Conservation (phyloP, 2,797 vertebrate genomes). For the Propithecus perrieri region DNA sequence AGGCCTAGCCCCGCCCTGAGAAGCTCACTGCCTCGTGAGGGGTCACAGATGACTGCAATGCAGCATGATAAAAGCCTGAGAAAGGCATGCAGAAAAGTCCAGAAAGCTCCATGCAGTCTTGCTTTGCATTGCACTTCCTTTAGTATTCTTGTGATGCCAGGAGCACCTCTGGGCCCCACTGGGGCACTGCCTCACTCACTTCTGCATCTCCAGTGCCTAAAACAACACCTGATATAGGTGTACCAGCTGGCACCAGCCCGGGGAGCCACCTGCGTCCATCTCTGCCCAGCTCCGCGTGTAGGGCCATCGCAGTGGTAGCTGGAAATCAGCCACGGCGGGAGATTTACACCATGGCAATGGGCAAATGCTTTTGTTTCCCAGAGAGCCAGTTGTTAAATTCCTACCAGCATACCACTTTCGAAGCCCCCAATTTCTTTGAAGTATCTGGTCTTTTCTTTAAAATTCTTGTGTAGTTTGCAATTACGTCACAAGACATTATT, state of each 20-base stretch:
- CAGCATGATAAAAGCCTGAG: background rate
- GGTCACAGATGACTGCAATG: background rate
- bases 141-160: accelerated
- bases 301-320: accelerated
- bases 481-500: background rate
- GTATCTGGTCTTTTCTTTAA: background rate
- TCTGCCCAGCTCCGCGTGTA: accelerated
- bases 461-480: background rate
- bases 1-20: background rate
- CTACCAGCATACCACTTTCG: background rate
- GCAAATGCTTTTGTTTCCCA: accelerated
- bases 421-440: background rate
- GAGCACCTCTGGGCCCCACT: background rate
- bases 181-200: accelerated
- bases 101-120: too few species aligned
- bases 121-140: background rate
- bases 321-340: accelerated
- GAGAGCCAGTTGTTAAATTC: background rate
- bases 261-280: accelerated
- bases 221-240: accelerated
- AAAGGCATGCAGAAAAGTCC: too few species aligned
- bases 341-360: background rate
- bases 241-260: too few species aligned
- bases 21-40: background rate
- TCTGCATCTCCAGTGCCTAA: background rate